Evolutionary conservation across 2,797 vertebrate genomes (phyloP), one percentile per base, ranked within the genome.

Genomic region (Percopsis omiscomaycus): DNA sequence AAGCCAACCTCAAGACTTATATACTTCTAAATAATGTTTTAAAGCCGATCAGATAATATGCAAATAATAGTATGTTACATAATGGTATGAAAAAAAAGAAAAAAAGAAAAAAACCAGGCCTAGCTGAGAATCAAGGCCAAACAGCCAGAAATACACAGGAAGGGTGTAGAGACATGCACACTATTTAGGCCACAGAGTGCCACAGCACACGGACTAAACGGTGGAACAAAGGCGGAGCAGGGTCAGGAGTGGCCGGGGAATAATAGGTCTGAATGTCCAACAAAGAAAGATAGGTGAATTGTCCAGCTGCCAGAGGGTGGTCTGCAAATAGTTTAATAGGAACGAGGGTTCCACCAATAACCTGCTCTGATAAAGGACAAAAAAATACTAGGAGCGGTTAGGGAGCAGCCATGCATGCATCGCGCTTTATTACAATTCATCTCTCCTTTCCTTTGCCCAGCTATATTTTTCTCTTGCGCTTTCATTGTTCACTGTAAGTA

Each of bases 301-400:
- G 73, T 78, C 71, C 42, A 9, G 66, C 61, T 70, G 73, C 68
- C 75, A 45, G 71, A 81, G 55, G 65, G 74, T 74, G 71, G 75
- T 67, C 83, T 0, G 50, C 76, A 74, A 81, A 72, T 75, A 66
- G 73, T 55, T 81, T 80, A 79, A 83, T 74, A 67, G 70, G 71
- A 80, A 84, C 82, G 74, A 65, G 60, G 49, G 15, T 82, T 89
- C 81, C 72, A 83, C 78, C 55, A 56, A 37, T 37, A 42, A 42
- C 37, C 37, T 42, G 37, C 6, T 42, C 37, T 42, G 37, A 6
- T 37, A 5, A 37, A 8, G 37, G 37, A 42, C 9, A 22, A 22
- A 22, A 22, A 22, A 22, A 22, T 22, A 22, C 22, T 22, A 22
- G 22, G 22, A 22, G 22, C 22, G 22, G 22, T 22, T 22, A 22